Evolutionary conservation across 1,140 invertebrate genomes (phyloP).

Genomic region (Trigoniulus corallinus): DNA sequence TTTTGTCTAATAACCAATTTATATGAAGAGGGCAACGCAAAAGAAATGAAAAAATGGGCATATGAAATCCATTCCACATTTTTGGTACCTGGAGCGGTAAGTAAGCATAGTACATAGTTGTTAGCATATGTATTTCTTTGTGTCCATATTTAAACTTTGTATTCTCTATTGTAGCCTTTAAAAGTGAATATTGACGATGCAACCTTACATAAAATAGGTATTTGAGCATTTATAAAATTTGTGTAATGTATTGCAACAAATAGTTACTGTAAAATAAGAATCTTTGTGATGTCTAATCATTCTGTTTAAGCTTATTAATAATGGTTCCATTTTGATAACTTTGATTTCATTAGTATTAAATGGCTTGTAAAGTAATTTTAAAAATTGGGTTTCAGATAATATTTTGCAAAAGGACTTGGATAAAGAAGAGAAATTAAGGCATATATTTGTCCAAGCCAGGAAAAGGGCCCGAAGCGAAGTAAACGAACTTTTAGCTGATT

Average conservation of each 20-base stretch:
- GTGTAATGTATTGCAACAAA: too few species aligned
- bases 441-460: slow-evolving; percentile 73
- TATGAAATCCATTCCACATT: slow-evolving; percentile 97
- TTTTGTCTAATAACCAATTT: slow-evolving; percentile 76
- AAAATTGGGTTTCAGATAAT: slow-evolving; percentile 38
- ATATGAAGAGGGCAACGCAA: slow-evolving; percentile 64
- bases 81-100: slow-evolving; percentile 69
- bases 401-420: slow-evolving; percentile 60
- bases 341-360: not conserved
- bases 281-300: too few species aligned
- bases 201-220: slow-evolving; percentile 64
- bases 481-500: slow-evolving; percentile 69
- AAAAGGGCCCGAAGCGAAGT: slow-evolving; percentile 68
- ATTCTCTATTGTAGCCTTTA: slow-evolving; percentile 46
- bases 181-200: slow-evolving; percentile 68
- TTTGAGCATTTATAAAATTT: too few species aligned
- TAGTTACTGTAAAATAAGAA: too few species aligned
- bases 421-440: slow-evolving; percentile 72
- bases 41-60: slow-evolving; percentile 89
- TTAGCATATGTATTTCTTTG: not conserved
- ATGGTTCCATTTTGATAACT: too few species aligned
- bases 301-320: too few species aligned
- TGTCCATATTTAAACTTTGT: slow-evolving; percentile 7
- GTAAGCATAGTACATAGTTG: too few species aligned
- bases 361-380: not conserved